These are phyloP conservation scores for Trileptium ribeirensis DNA, from an alignment of 2,888 invertebrate genomes.

Conservation along the genomic window DNA sequence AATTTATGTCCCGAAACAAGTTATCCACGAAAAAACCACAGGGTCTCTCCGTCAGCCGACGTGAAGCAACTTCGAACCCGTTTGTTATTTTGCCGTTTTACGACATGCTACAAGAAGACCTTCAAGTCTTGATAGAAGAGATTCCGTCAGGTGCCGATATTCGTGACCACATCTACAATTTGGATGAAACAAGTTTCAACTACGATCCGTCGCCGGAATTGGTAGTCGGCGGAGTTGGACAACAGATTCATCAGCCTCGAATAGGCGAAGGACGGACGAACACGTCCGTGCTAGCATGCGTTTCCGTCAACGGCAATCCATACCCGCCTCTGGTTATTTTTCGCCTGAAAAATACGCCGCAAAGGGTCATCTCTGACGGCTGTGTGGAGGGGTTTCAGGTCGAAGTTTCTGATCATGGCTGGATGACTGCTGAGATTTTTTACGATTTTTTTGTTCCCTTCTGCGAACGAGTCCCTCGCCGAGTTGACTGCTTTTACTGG, in stretches of 20 bases:
- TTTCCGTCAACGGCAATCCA: neutral
- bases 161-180: neutral
- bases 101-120: neutral
- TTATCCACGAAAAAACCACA: neutral
- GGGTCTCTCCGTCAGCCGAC: neutral
- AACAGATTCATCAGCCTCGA: neutral
- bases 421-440: constrained; percentile 8
- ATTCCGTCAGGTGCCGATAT: neutral
- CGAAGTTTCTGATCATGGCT: constrained; percentile 9
- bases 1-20: neutral
- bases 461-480: neutral
- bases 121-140: too few relatives aligned
- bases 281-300: neutral
- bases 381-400: neutral
- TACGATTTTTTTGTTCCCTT: neutral
- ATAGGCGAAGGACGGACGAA: neutral
- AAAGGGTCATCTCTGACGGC: neutral
- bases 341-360: neutral
- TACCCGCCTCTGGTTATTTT: neutral
- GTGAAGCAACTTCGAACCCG: neutral
- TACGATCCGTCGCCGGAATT: neutral
- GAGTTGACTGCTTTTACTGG: neutral
- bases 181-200: neutral
- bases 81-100: neutral
- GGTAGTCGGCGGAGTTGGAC: neutral